Conservation (phyloP, 2,888 invertebrate species). For the Stramonita haemastoma region DNA sequence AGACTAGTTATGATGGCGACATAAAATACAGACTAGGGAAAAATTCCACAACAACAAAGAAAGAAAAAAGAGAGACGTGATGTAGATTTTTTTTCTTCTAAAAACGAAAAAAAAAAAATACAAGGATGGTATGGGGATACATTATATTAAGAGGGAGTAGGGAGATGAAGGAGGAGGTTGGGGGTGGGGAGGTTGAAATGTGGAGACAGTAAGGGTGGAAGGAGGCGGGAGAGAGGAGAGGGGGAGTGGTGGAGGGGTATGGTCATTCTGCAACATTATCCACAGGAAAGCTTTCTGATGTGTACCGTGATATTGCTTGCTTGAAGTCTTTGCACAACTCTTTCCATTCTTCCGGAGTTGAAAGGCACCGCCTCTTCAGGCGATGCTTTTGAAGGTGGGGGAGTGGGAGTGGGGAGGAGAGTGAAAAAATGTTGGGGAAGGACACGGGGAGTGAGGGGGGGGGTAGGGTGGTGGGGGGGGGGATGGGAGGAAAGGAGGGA, state of each 20-base stretch:
- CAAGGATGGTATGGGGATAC: too few species aligned
- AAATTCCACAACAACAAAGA: too few species aligned
- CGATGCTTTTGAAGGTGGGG: not conserved
- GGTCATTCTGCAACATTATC: not conserved
- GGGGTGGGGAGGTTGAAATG: not conserved
- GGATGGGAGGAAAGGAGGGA: too few species aligned
- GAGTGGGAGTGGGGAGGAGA: too few species aligned
- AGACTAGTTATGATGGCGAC: too few species aligned
- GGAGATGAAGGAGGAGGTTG: not conserved
- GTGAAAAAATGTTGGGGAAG: too few species aligned
- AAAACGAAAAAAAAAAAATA: too few species aligned
- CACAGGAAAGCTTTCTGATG: not conserved
- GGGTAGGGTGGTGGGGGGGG: too few species aligned
- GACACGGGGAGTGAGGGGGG: too few species aligned
- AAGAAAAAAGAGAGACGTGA: too few species aligned
- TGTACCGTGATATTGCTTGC: not conserved
- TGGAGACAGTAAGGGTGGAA: not conserved
- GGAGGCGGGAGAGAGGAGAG: not conserved
- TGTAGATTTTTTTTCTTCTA: too few species aligned
- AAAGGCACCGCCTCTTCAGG: not conserved
- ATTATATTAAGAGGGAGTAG: not conserved
- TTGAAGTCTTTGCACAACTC: constrained; percentile 10
- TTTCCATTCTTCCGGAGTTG: constrained; percentile 8
- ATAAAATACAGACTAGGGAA: too few species aligned
- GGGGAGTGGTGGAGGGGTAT: not conserved